Conservation (phyloP, 2,113 vertebrate genomes). For the Brachypodius melanocephalos region DNA sequence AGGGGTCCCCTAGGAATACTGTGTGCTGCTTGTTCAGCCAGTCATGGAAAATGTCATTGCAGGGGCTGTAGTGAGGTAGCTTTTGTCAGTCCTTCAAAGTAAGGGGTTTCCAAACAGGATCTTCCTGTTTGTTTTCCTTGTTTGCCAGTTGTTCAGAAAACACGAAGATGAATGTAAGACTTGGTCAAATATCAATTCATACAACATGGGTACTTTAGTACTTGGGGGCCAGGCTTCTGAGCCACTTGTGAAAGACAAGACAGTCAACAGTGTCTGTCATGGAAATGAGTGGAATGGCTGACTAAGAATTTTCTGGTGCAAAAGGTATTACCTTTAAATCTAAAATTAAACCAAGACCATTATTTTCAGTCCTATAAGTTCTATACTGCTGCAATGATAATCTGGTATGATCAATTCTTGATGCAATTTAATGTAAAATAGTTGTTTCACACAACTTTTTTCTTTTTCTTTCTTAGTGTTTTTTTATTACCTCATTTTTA, state of each 20-base stretch:
- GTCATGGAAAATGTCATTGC: background rate
- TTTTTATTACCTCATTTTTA: background rate
- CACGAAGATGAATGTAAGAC: background rate
- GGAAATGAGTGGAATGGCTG: background rate
- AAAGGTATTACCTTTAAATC: background rate
- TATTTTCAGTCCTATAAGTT: background rate
- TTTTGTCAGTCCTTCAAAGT: constrained; percentile 42
- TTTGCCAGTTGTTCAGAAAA: constrained; percentile 1
- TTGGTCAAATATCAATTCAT: background rate
- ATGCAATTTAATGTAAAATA: background rate
- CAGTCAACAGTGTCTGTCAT: background rate
- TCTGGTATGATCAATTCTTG: background rate
- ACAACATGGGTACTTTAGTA: background rate
- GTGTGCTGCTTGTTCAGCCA: background rate
- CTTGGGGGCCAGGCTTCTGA: background rate
- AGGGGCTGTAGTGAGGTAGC: background rate
- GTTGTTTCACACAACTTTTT: background rate
- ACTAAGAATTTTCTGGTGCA: background rate
- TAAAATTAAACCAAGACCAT: background rate
- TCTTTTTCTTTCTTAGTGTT: background rate
- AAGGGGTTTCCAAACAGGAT: constrained; percentile 27
- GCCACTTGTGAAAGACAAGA: background rate
- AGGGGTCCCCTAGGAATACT: background rate
- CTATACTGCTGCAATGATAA: background rate
- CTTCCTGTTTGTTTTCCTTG: constrained; percentile 54